Percentiles rank a stretch among this genome's conserved stretches.
Conservation (phyloP, 2,888 invertebrate species). For the Abrostola tripartita region DNA sequence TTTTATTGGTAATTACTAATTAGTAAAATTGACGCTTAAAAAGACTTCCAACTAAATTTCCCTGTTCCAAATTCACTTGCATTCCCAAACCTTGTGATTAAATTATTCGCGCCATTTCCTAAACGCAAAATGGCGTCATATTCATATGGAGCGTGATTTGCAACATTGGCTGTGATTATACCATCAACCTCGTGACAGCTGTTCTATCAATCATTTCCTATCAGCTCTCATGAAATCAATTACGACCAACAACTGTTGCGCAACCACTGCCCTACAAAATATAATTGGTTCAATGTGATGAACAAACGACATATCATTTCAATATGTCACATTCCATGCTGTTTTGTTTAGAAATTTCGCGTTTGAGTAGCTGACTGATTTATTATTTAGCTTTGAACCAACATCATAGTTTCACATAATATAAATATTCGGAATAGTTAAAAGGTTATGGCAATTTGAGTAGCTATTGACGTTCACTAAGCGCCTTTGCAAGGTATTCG, state of each 20-base stretch:
- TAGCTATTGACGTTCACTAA: too few relatives aligned
- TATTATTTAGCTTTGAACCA: too few relatives aligned
- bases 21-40: too few relatives aligned
- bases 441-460: too few relatives aligned
- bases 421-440: too few relatives aligned
- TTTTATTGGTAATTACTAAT: too few relatives aligned
- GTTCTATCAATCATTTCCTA: slow-evolving; percentile 56
- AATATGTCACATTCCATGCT: slow-evolving; percentile 32
- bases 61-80: too few relatives aligned
- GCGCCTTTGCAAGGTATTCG: too few relatives aligned
- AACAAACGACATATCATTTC: slow-evolving; percentile 37
- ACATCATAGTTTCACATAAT: too few relatives aligned
- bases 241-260: slow-evolving; percentile 52
- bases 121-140: slow-evolving; percentile 48
- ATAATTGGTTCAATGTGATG: slow-evolving; percentile 55
- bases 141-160: slow-evolving; percentile 53
- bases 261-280: slow-evolving; percentile 51
- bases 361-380: neutral
- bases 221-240: slow-evolving; percentile 58
- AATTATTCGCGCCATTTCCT: slow-evolving; percentile 53
- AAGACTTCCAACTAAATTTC: too few relatives aligned
- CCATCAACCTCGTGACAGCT: slow-evolving; percentile 56
- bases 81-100: slow-evolving; percentile 18
- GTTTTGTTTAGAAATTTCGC: slow-evolving; percentile 17
- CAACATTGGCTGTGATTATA: slow-evolving; percentile 55